Evolutionary conservation across 1,140 invertebrate species (phyloP), one percentile per base, ranked within the genome.

Genomic region (Homarus americanus): DNA sequence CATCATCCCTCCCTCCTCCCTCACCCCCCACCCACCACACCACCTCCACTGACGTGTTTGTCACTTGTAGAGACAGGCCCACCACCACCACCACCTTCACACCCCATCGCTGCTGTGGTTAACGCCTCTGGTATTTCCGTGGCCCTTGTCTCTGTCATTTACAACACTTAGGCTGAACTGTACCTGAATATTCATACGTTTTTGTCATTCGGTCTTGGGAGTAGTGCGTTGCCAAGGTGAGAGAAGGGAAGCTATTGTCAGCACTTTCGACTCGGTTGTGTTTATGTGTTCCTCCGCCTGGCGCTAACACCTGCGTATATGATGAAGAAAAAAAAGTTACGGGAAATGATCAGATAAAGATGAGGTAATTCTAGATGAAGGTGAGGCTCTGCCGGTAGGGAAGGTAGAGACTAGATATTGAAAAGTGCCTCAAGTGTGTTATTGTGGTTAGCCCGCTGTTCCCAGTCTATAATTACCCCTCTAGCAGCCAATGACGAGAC

Each of bases 381-480:
- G n/a, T n/a, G n/a, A n/a, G n/a, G n/a, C n/a, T n/a, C n/a, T n/a
- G n/a, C n/a, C n/a, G n/a, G n/a, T n/a, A n/a, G n/a, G n/a, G n/a
- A n/a, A n/a, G n/a, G n/a, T n/a, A n/a, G n/a, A n/a, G n/a, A n/a
- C 24, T 32, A 69, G 63, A 69, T 7, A 69, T 49, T 49, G 4
- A 5, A 28, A 69, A 28, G 63, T 69, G n/a, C 5, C 63, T 32
- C 44, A 5, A 32, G 4, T 69, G 63, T 69, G 63, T 69, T 69
- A 69, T 69, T 69, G 63, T 5, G 63, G 63, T 69, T 69, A 69
- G 82, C 58, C 41, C 83, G 41, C 83, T 85, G 40, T 85, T 66
- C 83, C 28, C 20, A 36, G 69, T 72, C 69, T 75, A 36, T 85
- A 75, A 85, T 85, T 85, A 85, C 63, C 66, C 38, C 36, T n/a